A percentile compares a stretch with the other conserved stretches of the same genome.
These are phyloP conservation scores for Meteorus sp. DNA, from an alignment of 1,140 invertebrate species.

Conservation along the genomic window DNA sequence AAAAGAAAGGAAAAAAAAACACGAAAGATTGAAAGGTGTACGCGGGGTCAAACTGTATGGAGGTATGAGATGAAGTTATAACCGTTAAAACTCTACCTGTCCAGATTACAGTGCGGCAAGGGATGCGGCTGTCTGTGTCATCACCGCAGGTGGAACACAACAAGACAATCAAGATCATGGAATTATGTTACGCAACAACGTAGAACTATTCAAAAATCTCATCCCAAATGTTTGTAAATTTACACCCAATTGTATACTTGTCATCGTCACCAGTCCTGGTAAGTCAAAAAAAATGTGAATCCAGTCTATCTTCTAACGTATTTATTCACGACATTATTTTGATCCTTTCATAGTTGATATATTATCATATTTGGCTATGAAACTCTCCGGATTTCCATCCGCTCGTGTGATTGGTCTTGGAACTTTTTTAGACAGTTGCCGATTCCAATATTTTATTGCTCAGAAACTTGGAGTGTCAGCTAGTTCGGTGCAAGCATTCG, in stretches of 20 bases:
- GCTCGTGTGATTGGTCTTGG: constrained; percentile 66
- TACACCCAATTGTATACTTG: constrained; percentile 63
- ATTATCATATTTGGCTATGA: constrained; percentile 67
- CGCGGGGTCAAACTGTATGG: neutral
- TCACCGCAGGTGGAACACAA: constrained; percentile 63
- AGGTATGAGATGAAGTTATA: constrained; percentile 23
- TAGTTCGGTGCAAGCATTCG: constrained; percentile 61
- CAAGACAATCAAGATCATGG: constrained; percentile 57
- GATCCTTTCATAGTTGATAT: constrained; percentile 62
- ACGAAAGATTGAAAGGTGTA: too few species aligned
- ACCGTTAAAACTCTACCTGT: constrained; percentile 20
- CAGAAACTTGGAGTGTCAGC: constrained; percentile 62
- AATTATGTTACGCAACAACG: constrained; percentile 61
- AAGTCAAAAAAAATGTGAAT: constrained; percentile 11
- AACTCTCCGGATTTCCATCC: constrained; percentile 65
- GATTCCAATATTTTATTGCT: constrained; percentile 64
- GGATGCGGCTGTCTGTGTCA: constrained; percentile 63
- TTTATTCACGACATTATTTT: neutral
- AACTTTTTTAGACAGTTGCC: constrained; percentile 65
- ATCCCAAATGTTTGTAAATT: constrained; percentile 62
- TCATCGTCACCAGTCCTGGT: constrained; percentile 66
- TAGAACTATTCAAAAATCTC: constrained; percentile 62
- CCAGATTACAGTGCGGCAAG: constrained; percentile 62
- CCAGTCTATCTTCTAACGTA: too few species aligned
- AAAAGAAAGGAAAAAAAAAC: constrained; percentile 1